Base-by-base conservation (phyloP, 35 echinoderm and acorn worm genomes). In the Lytechinus variegatus region DNA sequence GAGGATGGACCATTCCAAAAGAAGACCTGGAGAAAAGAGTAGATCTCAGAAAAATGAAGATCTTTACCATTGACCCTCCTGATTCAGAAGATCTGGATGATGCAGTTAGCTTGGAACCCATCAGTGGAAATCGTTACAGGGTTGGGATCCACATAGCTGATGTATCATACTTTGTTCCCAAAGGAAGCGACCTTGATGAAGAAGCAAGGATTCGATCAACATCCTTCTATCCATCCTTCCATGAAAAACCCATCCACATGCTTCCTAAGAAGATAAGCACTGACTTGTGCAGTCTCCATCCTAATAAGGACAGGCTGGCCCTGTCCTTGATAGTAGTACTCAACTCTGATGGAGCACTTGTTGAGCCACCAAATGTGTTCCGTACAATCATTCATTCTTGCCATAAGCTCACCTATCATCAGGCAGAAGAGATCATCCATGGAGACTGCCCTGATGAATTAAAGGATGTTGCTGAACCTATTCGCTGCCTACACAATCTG, bases 71-170 rank as follows among this genome's bases (percentile, higher is more conserved):
- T 27, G 98, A 99, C 72, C 96, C 96, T 8, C 91, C 95, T 60
- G 96, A 94, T 53, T 90, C 94, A 11, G 87, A 87, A 57, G 98
- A 99, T 87, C 52, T 97, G 52, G 98, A 99, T 94, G 96, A 96
- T 93, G 98, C 96, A 58, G 44, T 99, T 3, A 97, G 96, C 88
- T 88, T 99, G 8, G 86, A 97, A n/a, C 28, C 33, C 10, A 29
- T 97, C 9, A 33, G 55, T 2, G 95, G 96, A 29, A 71, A 92
- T 79, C 9, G 44, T 28, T 97, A 94, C 52, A 56, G 60, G 66
- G 96, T 99, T 56, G 98, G 98, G 5, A 94, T 99, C 52, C 98
- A 99, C 95, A 99, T 99, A 53, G 96, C 98, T 9, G 98, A 99
- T 96, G 98, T 99, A 4, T 94, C 96, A 52, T 99, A 87, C 96